phyloP scores from a whole-genome alignment of 2,888 invertebrate species.

The Pseudococcus jackbeardsleyi region DNA sequence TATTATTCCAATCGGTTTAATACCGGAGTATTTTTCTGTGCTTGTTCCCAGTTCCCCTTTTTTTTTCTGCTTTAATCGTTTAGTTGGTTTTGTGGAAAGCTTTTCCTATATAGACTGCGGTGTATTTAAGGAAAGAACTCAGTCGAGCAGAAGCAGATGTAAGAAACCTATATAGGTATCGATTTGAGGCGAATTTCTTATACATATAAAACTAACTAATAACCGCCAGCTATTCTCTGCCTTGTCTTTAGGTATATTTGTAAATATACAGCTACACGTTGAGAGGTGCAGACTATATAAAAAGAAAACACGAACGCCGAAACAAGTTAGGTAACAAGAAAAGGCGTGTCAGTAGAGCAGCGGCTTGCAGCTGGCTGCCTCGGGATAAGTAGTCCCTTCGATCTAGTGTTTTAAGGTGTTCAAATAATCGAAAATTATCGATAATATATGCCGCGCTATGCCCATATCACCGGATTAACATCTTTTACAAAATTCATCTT shows the following conservation, averaged over 20 bases:
- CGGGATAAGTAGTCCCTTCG: slow-evolving; percentile 40
- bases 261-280: neutral
- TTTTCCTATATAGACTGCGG: neutral
- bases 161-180: neutral
- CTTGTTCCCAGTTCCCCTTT: neutral
- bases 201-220: neutral
- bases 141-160: neutral
- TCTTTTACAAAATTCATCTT: slow-evolving; percentile 13
- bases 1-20: slow-evolving; percentile 63
- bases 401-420: slow-evolving; percentile 4
- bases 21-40: neutral
- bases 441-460: slow-evolving; percentile 19
- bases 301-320: slow-evolving; percentile 25
- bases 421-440: slow-evolving; percentile 51
- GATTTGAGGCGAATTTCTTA: slow-evolving; percentile 15
- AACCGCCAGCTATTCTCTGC: slow-evolving; percentile 26
- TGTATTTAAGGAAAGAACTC: neutral
- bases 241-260: neutral
- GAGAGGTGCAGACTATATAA: slow-evolving; percentile 23
- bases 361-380: slow-evolving; percentile 56
- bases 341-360: slow-evolving; percentile 54
- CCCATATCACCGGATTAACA: slow-evolving; percentile 25
- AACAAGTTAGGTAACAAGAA: slow-evolving; percentile 59
- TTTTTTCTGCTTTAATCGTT: neutral
- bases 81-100: slow-evolving; percentile 15